Evolutionary conservation across 2,888 invertebrate genomes (phyloP), one percentile per base, ranked within the genome.

Genomic region (Agonopterix arenella): DNA sequence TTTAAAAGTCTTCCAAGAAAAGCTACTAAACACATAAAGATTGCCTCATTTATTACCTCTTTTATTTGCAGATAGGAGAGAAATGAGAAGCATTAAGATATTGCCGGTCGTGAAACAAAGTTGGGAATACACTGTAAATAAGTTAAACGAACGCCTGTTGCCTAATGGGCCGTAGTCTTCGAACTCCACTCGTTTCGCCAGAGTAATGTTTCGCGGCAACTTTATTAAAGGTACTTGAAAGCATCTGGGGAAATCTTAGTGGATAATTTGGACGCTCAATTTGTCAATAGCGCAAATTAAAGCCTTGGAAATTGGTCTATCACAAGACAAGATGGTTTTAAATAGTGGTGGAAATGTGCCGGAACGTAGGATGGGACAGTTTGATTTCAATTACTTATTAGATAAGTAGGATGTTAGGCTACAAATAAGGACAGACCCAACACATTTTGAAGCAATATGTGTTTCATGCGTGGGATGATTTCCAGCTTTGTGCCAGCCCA

Each of bases 131-230:
- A 68, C 67, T 68, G 75, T 81, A 80, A 82, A 80, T 80, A 80
- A 79, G 69, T 70, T 66, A 61, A 64, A 59, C 62, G 53, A 70
- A 70, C 68, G 73, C 71, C 76, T 70, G 73, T 73, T 76, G 75
- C 67, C 68, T 79, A 79, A 80, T 77, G 80, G 74, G 56, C 68
- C 73, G 69, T 67, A 67, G 62, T 60, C 61, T 66, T 67, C 67
- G 63, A 72, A 75, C 67, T 52, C 49, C 36, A 44, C 50, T 28
- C 52, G 49, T 49, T 48, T 49, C 28, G 43, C 48, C 11, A 43
- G 44, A 28, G 46, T 49, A 52, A 52, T 46, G 41, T 40, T 52
- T 36, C 47, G 58, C 58, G 56, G 60, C 59, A 64, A 67, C 63
- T 68, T 69, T 68, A 69, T 69, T 66, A 60, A 64, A 67, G 64